Base-by-base conservation (phyloP, 2,888 invertebrate genomes). In the Polymixis flavicincta region DNA sequence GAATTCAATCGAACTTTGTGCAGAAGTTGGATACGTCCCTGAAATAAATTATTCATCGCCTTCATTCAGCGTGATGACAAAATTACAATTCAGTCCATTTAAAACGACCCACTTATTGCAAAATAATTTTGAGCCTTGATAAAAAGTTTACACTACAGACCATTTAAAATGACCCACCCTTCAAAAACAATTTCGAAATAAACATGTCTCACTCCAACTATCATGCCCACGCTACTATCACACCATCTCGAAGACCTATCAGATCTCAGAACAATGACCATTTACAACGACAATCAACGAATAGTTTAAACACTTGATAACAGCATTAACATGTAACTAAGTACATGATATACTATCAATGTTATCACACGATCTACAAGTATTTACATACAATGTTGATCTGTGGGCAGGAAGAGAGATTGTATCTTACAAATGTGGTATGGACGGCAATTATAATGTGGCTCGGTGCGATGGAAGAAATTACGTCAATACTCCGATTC, bases 381-480 rank as follows among this genome's bases (percentile, higher is more conserved):
- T 80, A 88, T 88, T 88, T 80, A 86, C 88, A 88, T 89, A 89
- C 88, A 88, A 88, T 88, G 88, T 88, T 84, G 82, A 82, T 87
- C 79, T 88, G 74, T 82, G 75, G 84, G 70, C 89, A 89, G 89
- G 89, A 89, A 89, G 74, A 45, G 61, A 79, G 89, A 89, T 89
- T 80, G 67, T 66, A 88, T 83, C 65, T 48, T 82, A 85, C 80
- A 85, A 88, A 87, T 89, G 85, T 79, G 76, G 69, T 71, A 74
- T 76, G 72, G 70, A 76, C 74, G 63, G 65, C 70, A 75, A 81
- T 84, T 75, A 70, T 52, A 69, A n/a, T 22, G 42, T 45, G 28
- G 57, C 22, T 67, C 11, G 11, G 52, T 67, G n/a, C 22, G 65
- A 25, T 25, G 32, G 55, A 63, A 45, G 61, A 9, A 66, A 45